Conservation (phyloP, 1,140 invertebrate genomes). For the Lordiphosa mommai region DNA sequence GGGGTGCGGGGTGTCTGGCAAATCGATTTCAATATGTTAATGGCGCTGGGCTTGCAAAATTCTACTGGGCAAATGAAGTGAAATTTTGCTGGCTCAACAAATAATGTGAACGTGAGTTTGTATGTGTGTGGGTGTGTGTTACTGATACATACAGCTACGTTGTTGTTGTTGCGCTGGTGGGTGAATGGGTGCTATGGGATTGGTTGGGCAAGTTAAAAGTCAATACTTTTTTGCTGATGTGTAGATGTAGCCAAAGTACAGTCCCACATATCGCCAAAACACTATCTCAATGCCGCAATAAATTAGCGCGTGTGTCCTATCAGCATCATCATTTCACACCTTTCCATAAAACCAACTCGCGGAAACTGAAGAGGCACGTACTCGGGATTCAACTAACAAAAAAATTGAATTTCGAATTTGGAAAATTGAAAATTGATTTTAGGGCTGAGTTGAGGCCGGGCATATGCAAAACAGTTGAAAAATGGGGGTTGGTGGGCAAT, state of each 20-base stretch:
- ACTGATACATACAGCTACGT: background rate
- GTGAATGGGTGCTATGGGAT: background rate
- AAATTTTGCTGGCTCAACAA: constrained; percentile 47
- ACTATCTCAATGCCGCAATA: constrained; percentile 21
- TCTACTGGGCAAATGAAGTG: constrained; percentile 53
- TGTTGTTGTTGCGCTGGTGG: background rate
- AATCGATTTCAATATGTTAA: constrained; percentile 73
- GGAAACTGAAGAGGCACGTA: constrained; percentile 2
- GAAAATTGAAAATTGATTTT: background rate
- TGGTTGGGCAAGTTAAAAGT: constrained; percentile 16
- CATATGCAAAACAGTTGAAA: constrained; percentile 39
- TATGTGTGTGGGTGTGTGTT: background rate
- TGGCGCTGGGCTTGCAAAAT: constrained; percentile 31
- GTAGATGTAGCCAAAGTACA: constrained; percentile 6
- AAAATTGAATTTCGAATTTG: constrained; percentile 67
- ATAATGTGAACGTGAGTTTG: constrained; percentile 18
- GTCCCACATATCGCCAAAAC: background rate
- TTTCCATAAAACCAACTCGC: background rate
- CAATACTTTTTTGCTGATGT: constrained; percentile 14
- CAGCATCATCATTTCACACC: constrained; percentile 49
- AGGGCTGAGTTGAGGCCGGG: background rate
- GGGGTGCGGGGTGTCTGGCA: constrained; percentile 10
- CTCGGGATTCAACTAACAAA: constrained; percentile 46
- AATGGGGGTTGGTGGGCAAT: background rate
- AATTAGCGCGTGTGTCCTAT: constrained; percentile 48